A percentile compares a stretch with the other conserved stretches of the same genome.
Conservation (phyloP, 2,113 vertebrate genomes). For the Nyctereutes procyonoides region DNA sequence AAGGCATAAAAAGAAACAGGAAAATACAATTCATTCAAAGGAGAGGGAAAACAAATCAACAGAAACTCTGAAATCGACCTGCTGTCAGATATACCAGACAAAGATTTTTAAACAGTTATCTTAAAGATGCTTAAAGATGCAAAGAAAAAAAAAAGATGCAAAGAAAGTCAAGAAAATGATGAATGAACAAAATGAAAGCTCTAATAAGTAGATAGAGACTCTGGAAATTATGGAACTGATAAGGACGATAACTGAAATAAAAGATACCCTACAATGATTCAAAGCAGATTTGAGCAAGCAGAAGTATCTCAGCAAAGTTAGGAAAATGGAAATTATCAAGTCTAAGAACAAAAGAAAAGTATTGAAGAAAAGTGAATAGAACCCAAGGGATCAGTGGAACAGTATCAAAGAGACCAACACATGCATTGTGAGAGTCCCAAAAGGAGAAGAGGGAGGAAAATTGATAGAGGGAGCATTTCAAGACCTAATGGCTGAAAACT, state of each 20-base stretch:
- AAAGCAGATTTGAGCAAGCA: background rate
- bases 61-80: background rate
- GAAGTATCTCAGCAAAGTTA: background rate
- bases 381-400: background rate
- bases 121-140: background rate
- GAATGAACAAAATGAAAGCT: background rate
- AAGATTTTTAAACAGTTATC: background rate
- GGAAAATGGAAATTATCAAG: background rate
- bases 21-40: background rate
- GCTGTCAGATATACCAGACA: background rate
- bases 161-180: background rate
- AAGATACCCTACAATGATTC: background rate
- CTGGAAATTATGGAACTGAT: background rate
- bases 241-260: background rate
- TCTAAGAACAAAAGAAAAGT: background rate
- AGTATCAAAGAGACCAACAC: background rate
- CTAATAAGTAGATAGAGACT: background rate
- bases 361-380: background rate
- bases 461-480: background rate
- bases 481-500: background rate
- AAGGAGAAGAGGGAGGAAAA: background rate
- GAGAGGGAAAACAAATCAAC: background rate
- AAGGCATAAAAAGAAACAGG: background rate
- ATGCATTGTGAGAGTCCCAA: background rate
- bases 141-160: background rate